Conservation (phyloP, 2,797 vertebrate species). For the Periophthalmus magnuspinnatus region DNA sequence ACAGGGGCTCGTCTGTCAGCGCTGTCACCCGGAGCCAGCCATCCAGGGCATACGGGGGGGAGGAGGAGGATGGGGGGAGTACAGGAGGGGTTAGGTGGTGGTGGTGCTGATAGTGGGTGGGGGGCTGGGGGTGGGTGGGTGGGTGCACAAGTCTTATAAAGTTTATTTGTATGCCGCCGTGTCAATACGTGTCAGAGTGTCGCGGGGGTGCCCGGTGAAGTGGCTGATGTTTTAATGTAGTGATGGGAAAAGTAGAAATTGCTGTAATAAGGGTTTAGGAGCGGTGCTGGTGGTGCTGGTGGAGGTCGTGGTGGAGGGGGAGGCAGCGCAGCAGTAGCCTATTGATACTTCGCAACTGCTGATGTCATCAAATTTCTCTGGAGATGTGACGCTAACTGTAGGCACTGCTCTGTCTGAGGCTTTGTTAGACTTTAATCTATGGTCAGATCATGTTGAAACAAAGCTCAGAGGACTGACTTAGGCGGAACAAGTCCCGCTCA, state of each 20-base stretch:
- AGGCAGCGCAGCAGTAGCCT: too few relatives aligned
- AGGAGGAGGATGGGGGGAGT: conserved; percentile 32
- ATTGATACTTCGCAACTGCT: too few relatives aligned
- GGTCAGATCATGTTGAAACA: too few relatives aligned
- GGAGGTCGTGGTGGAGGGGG: too few relatives aligned
- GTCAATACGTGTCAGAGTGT: conserved; percentile 41
- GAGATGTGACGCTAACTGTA: too few relatives aligned
- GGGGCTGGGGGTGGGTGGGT: conserved; percentile 29
- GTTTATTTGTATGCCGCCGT: conserved; percentile 52
- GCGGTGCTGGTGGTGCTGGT: too few relatives aligned
- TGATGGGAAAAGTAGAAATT: conserved; percentile 20
- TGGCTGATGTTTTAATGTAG: conserved; percentile 16
- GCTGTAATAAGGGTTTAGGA: conserved; percentile 21
- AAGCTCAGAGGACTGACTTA: too few relatives aligned
- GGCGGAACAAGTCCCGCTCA: too few relatives aligned
- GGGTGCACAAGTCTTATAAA: conserved; percentile 34
- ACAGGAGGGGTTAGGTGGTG: conserved; percentile 42
- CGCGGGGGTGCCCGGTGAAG: conserved; percentile 9
- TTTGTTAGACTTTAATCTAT: too few relatives aligned
- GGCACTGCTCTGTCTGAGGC: too few relatives aligned
- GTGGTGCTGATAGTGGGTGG: conserved; percentile 33
- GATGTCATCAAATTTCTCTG: too few relatives aligned
- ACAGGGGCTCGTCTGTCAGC: conserved; percentile 89
- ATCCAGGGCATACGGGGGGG: conserved; percentile 47
- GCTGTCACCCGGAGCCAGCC: conserved; percentile 85